Evolutionary conservation across 2,797 vertebrate species (phyloP).

Genomic region (Chloroceryle amazona): DNA sequence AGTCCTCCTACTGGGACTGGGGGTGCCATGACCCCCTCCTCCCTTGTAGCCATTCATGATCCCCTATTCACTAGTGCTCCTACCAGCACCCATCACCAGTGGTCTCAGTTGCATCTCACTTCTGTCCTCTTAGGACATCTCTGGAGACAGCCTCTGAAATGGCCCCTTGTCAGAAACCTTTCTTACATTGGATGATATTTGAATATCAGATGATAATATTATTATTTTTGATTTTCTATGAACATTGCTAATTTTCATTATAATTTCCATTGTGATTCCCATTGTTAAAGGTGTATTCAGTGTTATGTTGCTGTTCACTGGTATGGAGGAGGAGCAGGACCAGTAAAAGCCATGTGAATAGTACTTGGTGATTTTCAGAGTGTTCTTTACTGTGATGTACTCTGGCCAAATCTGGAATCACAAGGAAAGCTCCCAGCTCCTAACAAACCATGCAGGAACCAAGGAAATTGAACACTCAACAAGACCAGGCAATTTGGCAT

Average conservation of each 20-base stretch:
- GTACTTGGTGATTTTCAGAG: neutral
- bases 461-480: neutral
- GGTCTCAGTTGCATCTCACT: neutral
- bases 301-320: neutral
- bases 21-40: accelerated
- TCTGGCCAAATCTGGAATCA: neutral
- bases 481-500: neutral
- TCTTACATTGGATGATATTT: neutral
- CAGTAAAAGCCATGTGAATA: neutral
- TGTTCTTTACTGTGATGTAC: neutral
- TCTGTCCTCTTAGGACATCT: neutral
- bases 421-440: neutral
- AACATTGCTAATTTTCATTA: neutral
- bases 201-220: neutral
- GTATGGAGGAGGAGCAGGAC: neutral
- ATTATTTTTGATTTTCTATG: neutral
- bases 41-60: neutral
- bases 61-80: neutral
- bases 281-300: neutral
- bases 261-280: neutral
- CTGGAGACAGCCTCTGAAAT: neutral
- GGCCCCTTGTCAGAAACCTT: neutral
- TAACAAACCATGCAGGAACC: neutral
- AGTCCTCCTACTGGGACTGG: neutral
- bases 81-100: neutral